Evolutionary conservation across 2,797 vertebrate species (phyloP).

Genomic region (Parambassis ranga): DNA sequence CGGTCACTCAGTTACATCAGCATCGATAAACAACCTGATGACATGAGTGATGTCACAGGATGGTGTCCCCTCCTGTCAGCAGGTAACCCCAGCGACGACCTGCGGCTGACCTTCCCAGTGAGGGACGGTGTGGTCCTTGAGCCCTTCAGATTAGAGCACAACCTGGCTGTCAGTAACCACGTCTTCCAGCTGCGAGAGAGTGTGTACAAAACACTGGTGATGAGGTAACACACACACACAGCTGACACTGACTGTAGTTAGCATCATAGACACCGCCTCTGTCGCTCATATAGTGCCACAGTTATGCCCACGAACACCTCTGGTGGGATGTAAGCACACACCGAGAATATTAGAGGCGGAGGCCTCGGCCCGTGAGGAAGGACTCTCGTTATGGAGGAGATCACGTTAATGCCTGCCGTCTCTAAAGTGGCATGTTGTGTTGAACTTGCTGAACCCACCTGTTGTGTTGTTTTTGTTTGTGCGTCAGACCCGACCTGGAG

Average conservation of each 20-base stretch:
- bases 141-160: conserved; percentile 94
- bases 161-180: conserved; percentile 94
- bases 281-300: too few relatives aligned
- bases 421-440: too few relatives aligned
- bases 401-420: too few relatives aligned
- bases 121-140: conserved; percentile 91
- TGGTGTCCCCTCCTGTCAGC: conserved; percentile 12
- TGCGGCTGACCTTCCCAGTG: conserved; percentile 91
- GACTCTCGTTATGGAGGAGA: too few relatives aligned
- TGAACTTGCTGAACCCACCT: too few relatives aligned
- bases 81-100: conserved; percentile 88
- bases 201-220: conserved; percentile 91
- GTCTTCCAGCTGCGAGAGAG: conserved; percentile 93
- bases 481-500: conserved; percentile 88
- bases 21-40: not conserved
- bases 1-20: not conserved
- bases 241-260: too few relatives aligned
- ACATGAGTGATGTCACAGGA: not conserved
- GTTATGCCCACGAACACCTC: too few relatives aligned
- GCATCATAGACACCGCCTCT: too few relatives aligned
- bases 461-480: not conserved
- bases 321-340: too few relatives aligned
- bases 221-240: conserved; percentile 78
- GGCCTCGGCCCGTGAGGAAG: too few relatives aligned
- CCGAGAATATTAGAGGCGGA: too few relatives aligned